Base-by-base conservation (phyloP, 2,113 vertebrate genomes). In the Reinhardtius hippoglossoides region DNA sequence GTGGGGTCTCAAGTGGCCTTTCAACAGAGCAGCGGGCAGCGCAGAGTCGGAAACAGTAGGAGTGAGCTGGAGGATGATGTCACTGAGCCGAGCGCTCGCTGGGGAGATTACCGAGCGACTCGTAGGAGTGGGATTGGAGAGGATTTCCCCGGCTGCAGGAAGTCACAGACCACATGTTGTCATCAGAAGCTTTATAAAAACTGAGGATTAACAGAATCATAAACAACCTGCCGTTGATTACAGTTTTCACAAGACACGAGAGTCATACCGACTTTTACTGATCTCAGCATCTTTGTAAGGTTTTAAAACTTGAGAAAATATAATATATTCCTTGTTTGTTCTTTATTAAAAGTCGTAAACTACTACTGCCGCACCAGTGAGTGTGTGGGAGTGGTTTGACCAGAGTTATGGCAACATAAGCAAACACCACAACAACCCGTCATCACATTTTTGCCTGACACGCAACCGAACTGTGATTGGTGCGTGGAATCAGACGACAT, bases 1-100 rank as follows among this genome's bases (percentile, higher is more conserved):
- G 59, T 2, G 0, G 21, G 15, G 37, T 52, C 58, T 64, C 9
- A 26, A 67, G 61, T 67, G 65, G 50, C 62, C 65, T 74, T 81
- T 68, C 57, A 70, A 67, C 59, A 9, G 74, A 83, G 24, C 10
- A 24, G 18, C 14, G 44, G 31, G n/a, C 58, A 60, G 68, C 64
- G 78, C 61, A 2, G 24, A 65, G 61, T 15, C 26, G 3, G 66
- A 74, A 86, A 81, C 67, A 84, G 60, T 40, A 31, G 56, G 70
- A 84, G 9, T 35, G 52, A 63, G 55, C 31, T 71, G 55, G 61
- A 57, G 50, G 81, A 75, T 86, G 71, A 82, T 66, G 73, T 74
- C 70, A 74, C 5, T 44, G 59, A 78, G 55, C 60, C 44, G 44
- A 37, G 63, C 60, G 71, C 46, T 83, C 67, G 69, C 0, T 3